phyloP scores from a whole-genome alignment of 92 coral and sea anemone genomes.

The Scolanthus callimorphus region DNA sequence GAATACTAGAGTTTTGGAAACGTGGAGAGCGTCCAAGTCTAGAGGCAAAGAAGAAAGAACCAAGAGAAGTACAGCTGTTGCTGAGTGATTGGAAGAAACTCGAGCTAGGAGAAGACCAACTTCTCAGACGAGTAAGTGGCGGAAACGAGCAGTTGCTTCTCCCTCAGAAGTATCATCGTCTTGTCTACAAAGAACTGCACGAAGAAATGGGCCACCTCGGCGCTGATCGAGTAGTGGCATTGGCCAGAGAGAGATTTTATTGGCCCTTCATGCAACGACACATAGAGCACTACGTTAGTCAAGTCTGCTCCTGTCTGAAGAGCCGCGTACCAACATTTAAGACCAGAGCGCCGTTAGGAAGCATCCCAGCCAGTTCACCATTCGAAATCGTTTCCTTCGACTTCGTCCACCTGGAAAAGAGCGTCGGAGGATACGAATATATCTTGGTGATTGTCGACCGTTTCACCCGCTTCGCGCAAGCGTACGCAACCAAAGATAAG shows the following conservation, averaged over 20 bases:
- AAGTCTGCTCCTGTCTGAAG: conserved; percentile 24
- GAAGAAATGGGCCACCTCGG: conserved; percentile 58
- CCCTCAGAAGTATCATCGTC: conserved; percentile 27
- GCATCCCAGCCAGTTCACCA: conserved; percentile 20
- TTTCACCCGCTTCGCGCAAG: conserved; percentile 41
- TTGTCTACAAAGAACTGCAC: conserved; percentile 45
- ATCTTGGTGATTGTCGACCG: conserved; percentile 36
- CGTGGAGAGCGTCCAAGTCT: conserved; percentile 18
- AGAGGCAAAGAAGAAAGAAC: conserved; percentile 18
- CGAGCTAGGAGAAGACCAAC: conserved; percentile 39
- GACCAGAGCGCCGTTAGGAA: conserved; percentile 35
- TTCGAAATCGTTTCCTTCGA: conserved; percentile 35
- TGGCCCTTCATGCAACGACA: conserved; percentile 46
- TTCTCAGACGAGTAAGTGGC: conserved; percentile 49
- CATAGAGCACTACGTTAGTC: conserved; percentile 33
- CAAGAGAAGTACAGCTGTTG: conserved; percentile 32
- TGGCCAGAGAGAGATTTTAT: conserved; percentile 35
- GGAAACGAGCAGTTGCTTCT: conserved; percentile 32
- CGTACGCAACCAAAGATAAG: conserved; percentile 30
- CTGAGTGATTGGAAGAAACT: conserved; percentile 51
- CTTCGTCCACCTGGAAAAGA: conserved; percentile 38
- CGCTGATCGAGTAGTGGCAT: conserved; percentile 35
- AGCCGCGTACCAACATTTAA: conserved; percentile 13
- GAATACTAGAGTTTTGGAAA: conserved; percentile 14
- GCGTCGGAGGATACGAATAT: conserved; percentile 36